A percentile compares a stretch with the other conserved stretches of the same genome.
These are phyloP conservation scores for Corvus moneduloides DNA, from an alignment of 2,113 vertebrate species.

Conservation along the genomic window DNA sequence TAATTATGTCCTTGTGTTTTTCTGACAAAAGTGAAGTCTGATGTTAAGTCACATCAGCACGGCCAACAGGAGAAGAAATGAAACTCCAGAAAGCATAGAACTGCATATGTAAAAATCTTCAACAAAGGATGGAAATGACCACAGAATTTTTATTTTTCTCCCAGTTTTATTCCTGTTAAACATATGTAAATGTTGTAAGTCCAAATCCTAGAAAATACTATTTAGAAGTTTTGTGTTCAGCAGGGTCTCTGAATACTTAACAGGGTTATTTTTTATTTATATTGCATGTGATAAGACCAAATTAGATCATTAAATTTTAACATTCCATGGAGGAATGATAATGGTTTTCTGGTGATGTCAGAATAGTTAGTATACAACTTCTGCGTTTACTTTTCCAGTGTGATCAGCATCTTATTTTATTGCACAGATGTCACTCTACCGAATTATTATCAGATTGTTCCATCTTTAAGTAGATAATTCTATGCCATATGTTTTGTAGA, in stretches of 20 bases:
- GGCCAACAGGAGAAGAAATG: neutral
- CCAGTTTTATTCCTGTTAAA: neutral
- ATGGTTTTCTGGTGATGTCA: constrained; percentile 54
- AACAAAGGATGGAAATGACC: neutral
- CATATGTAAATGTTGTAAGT: neutral
- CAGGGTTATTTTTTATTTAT: constrained; percentile 68
- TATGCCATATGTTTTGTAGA: constrained; percentile 53
- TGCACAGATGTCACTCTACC: constrained; percentile 59
- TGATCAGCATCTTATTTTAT: constrained; percentile 66
- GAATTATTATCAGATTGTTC: constrained; percentile 45
- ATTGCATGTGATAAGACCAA: constrained; percentile 61
- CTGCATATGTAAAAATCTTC: neutral
- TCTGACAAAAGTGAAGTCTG: neutral
- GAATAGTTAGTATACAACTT: constrained; percentile 47
- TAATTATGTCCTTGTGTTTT: neutral
- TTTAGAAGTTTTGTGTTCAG: constrained; percentile 37
- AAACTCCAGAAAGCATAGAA: neutral
- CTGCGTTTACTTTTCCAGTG: constrained; percentile 22
- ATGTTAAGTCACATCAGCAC: neutral
- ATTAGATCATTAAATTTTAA: constrained; percentile 72
- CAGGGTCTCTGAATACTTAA: constrained; percentile 43
- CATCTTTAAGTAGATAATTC: constrained; percentile 55
- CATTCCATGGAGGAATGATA: constrained; percentile 53
- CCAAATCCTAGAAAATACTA: neutral
- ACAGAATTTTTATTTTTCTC: neutral